phyloP scores from a whole-genome alignment of 2,888 invertebrate species.

The Tricholauxania praeusta region DNA sequence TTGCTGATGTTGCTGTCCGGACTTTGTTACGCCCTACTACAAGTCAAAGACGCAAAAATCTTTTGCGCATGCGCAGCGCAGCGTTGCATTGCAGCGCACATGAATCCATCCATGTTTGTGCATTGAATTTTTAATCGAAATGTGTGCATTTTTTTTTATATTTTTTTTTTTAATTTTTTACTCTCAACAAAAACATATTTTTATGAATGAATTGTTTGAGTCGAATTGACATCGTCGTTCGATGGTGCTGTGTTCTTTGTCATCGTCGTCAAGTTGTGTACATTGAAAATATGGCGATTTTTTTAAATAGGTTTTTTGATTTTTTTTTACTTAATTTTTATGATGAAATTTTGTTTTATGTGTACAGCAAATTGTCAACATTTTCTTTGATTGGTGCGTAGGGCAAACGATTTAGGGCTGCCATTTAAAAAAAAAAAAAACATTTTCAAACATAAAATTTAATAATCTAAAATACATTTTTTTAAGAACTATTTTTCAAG shows the following conservation, averaged over 20 bases:
- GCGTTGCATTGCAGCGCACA: neutral
- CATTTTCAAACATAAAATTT: too few species aligned
- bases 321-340: neutral
- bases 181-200: constrained; percentile 26
- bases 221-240: neutral
- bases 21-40: neutral
- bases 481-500: too few species aligned
- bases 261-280: neutral
- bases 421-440: neutral
- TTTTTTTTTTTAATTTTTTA: too few species aligned
- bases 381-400: too few species aligned
- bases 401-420: neutral
- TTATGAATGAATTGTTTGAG: constrained; percentile 33
- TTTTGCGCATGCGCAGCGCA: constrained; percentile 29
- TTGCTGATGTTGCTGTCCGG: neutral
- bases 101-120: constrained; percentile 13
- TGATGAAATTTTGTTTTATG: neutral
- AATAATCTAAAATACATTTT: too few species aligned
- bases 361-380: constrained; percentile 3
- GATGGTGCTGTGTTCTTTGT: neutral
- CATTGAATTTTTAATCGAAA: constrained; percentile 32
- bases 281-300: neutral
- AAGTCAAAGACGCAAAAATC: constrained; percentile 1
- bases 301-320: too few species aligned
- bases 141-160: constrained; percentile 19